Base-by-base conservation (phyloP, 2,797 vertebrate species). In the Moxostoma hubbsi region DNA sequence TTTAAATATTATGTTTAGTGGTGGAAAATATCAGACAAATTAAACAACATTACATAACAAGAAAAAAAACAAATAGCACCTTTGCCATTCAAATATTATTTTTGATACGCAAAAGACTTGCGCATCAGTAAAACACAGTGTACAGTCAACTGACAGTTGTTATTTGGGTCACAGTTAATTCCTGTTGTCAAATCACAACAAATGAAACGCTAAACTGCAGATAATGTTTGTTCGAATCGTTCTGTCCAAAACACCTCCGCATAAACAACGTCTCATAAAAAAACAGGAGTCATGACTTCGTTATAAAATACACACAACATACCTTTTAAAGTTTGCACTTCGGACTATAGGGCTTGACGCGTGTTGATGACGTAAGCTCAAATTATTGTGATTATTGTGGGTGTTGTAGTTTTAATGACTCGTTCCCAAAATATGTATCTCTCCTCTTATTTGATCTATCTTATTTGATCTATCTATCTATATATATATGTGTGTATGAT, bases 111-210 rank as follows among this genome's bases (percentile, higher is more conserved):
- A n/a, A 36, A 36, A 36, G 36, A 36, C 36, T 36, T 36, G 36
- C 36, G 36, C 36, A 54, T 18, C 5, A 54, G 45, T 50, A 9
- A 61, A 16, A 0, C 10, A 53, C 11, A 5, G 5, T 6, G 5
- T 43, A 16, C 5, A 12, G 3, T 12, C 10, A 47, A n/a, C 11
- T 64, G 5, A 57, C 43, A 72, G 2, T 15, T 54, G 66, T n/a
- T 67, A 68, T 53, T 66, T 73, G 59, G 66, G 72, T 82, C 11
- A 75, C 4, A 73, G 69, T 80, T 83, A 57, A 69, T 47, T 64
- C 24, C 4, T 50, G 15, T 36, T 24, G 18, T 63, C 50, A 8
- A 7, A 57, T 72, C 9, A 11, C n/a, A 55, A 73, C 9, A 7
- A 68, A 16, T 13, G 43, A 76, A 64, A 11, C 13, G 4, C 11